phyloP scores from a whole-genome alignment of 2,888 invertebrate genomes.

The Napeogenes inachia region DNA sequence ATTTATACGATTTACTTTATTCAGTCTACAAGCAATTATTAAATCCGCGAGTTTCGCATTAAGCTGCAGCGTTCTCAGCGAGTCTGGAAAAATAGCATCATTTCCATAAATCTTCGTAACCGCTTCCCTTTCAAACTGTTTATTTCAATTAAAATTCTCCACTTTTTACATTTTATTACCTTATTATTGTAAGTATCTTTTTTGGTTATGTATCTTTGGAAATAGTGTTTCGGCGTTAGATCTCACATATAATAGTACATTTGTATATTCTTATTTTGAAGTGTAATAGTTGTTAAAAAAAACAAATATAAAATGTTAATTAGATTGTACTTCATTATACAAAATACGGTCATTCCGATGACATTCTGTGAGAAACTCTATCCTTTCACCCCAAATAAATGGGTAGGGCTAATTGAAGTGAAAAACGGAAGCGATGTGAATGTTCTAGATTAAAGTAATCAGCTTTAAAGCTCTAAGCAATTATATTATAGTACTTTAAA shows the following conservation, averaged over 20 bases:
- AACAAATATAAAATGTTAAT: no score
- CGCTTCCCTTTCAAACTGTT: slow-evolving; percentile 25
- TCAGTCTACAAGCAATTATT: slow-evolving; percentile 23
- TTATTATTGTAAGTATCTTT: background rate
- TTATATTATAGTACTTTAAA: slow-evolving; percentile 16
- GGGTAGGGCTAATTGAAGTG: slow-evolving; percentile 13
- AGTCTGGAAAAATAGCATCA: slow-evolving; percentile 25
- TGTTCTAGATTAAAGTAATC: slow-evolving; percentile 17
- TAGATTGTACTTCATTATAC: no score
- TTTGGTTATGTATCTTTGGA: background rate
- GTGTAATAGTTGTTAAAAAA: no score
- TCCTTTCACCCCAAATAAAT: slow-evolving; percentile 10
- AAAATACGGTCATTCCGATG: no score
- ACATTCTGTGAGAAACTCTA: no score
- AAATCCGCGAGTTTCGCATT: slow-evolving; percentile 24
- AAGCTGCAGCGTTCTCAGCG: slow-evolving; percentile 19
- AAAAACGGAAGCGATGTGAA: slow-evolving; percentile 8
- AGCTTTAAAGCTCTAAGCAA: slow-evolving; percentile 25
- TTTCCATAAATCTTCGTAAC: slow-evolving; percentile 29
- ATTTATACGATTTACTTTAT: slow-evolving; percentile 18
- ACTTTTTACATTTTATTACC: slow-evolving; percentile 12
- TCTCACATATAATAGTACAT: no score
- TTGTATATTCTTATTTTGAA: no score
- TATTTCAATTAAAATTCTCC: slow-evolving; percentile 24
- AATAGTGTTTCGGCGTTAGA: background rate